Conservation (phyloP, 2,113 vertebrate species). For the Myotis brandtii region DNA sequence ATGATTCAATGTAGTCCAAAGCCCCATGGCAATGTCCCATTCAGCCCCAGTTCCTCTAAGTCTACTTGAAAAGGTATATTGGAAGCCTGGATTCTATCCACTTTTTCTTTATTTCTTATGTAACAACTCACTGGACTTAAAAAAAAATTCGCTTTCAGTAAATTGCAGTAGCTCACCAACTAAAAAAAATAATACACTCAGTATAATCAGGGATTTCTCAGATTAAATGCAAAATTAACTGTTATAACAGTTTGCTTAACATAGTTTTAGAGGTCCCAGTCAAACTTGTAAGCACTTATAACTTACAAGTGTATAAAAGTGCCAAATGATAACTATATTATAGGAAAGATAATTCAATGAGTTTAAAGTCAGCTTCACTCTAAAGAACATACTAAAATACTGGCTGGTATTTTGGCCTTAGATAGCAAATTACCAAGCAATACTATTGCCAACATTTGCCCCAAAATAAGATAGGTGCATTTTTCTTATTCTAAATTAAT, state of each 20-base stretch:
- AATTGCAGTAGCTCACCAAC: not conserved
- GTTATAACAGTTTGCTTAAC: not conserved
- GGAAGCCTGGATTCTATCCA: not conserved
- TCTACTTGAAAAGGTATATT: not conserved
- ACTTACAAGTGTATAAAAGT: too few relatives aligned
- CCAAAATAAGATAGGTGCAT: not conserved
- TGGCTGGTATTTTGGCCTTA: not conserved
- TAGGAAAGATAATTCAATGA: not conserved
- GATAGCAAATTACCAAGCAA: conserved; percentile 32
- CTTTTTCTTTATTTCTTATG: not conserved
- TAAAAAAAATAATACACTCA: not conserved
- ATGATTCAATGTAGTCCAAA: not conserved
- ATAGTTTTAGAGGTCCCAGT: not conserved
- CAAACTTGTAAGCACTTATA: not conserved
- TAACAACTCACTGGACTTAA: not conserved
- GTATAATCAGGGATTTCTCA: not conserved
- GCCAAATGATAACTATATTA: not conserved
- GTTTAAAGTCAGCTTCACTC: not conserved
- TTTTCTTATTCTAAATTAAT: not conserved
- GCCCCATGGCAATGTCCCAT: not conserved
- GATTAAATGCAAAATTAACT: conserved; percentile 6
- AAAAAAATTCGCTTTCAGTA: not conserved
- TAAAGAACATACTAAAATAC: not conserved
- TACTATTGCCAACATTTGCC: not conserved
- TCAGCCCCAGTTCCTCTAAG: not conserved